Evolutionary conservation across 2,113 vertebrate genomes (phyloP).

Genomic region (Platycercus adscitus): DNA sequence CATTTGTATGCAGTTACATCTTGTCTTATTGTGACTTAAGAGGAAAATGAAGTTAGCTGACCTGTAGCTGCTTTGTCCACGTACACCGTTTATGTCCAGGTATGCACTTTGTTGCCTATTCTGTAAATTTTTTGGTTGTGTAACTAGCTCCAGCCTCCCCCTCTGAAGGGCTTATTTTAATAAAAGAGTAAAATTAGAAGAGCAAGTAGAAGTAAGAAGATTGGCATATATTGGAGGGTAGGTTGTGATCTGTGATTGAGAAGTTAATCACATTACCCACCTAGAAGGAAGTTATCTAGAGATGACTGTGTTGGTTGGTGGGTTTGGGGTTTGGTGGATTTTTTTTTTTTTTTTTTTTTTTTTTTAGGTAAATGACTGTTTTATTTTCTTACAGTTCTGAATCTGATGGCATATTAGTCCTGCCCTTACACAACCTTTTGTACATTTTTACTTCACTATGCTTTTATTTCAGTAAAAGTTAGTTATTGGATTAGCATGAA

Average conservation of each 20-base stretch:
- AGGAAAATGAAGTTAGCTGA: neutral
- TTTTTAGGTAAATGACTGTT: neutral
- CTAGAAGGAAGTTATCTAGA: neutral
- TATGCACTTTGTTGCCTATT: neutral
- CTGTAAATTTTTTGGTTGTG: neutral
- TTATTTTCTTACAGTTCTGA: neutral
- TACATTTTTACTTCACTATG: neutral
- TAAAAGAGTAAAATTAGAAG: neutral
- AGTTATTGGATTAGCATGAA: neutral
- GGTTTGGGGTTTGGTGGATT: neutral
- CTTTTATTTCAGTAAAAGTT: neutral
- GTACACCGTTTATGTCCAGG: neutral
- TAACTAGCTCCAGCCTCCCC: neutral
- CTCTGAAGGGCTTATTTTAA: neutral
- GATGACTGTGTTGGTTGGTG: neutral
- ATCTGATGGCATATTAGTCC: neutral
- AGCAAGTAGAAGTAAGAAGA: neutral
- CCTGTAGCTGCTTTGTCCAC: neutral
- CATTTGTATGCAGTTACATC: neutral
- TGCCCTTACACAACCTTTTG: neutral
- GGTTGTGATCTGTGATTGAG: neutral
- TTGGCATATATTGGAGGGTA: neutral
- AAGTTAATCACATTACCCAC: neutral
- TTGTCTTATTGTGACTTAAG: neutral
- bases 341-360: neutral